Evolutionary conservation across 2,113 vertebrate genomes (phyloP), one percentile per base, ranked within the genome.

Genomic region (Capricornis sumatraensis): DNA sequence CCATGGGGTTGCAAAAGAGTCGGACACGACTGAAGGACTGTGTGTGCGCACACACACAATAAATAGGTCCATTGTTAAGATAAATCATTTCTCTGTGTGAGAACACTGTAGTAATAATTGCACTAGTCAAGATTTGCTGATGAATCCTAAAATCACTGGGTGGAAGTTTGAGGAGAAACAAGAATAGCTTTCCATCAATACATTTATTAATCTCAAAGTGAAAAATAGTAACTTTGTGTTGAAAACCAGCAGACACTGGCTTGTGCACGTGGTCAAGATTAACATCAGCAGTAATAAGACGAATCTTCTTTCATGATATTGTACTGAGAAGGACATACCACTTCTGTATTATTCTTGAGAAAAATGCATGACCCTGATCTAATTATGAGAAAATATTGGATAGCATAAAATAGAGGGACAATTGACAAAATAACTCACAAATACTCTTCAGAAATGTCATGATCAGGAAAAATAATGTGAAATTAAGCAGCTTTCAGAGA

Each of bases 161-260:
- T n/a, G 43, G n/a, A 91, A 50, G 6, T 36, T 62, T 91, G 55
- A 76, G 28, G 52, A 47, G 30, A 60, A 30, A 78, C 7, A 60
- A 93, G 91, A 45, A 45, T 60, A 50, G 60, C 25, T 52, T 53
- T 52, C 12, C 3, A 62, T 45, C 45, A 62, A 33, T 27, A 43
- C 23, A 76, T 36, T 50, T 28, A 47, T 62, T 79, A 53, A 94
- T 87, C 53, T 87, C 84, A 53, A 79, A 62, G 27, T 94, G 45
- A 53, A 52, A 87, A 33, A 53, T 9, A 47, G 52, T 85, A n/a
- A 84, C 45, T 40, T 67, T 33, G 19, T 47, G 30, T 5, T 40
- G 25, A 78, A 87, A 52, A 52, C 60, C 92, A 87, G 60, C 45
- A 21, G 62, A 27, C 3, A 43, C 4, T 28, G 5, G 45, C 43